Base-by-base conservation (phyloP, 2,888 invertebrate species). In the Trichopoda pennipes region DNA sequence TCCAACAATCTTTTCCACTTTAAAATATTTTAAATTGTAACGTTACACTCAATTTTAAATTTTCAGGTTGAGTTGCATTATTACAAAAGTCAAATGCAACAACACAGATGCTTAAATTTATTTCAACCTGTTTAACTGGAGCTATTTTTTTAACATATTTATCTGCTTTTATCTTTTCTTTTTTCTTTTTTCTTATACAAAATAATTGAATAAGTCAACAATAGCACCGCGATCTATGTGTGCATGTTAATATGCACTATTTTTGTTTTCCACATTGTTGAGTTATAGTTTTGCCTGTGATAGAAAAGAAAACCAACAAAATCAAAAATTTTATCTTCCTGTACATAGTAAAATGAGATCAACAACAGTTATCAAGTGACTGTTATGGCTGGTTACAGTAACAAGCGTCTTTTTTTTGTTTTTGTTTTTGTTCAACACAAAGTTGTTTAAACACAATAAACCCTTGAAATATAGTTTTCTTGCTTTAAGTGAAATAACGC, bases 321-420 rank as follows among this genome's bases (percentile, higher is more conserved):
- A 32, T 16, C 19, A 6, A 75, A 58, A 68, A 32, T 47, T 56
- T 17, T 51, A 38, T 81, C 72, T 76, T 76, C 80, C 80, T 81
- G 76, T 66, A 32, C 8, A 6, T 32, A 69, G 75, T 81, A 76
- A 81, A 81, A 76, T 76, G 80, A 81, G 80, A 81, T 72, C 72
- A 61, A 76, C 53, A 70, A 23, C 63, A 69, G 61, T 42, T 69
- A 74, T 69, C 69, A 75, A 38, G 51, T 74, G 38, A 68, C 79
- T 47, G 47, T 28, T 53, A 23, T 42, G 19, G 47, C 7, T 9
- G n/a, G 53, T 32, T 73, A 47, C 47, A 21, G 21, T 35, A 55
- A 14, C 55, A 63, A 51, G 6, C 4, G 9, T n/a, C 19, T 14
- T 49, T 63, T 47, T n/a, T 16, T 47, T 3, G 9, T n/a, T 21